Evolutionary conservation across 2,113 vertebrate genomes (phyloP).

Genomic region (Pseudorhombus dupliciocellatus): DNA sequence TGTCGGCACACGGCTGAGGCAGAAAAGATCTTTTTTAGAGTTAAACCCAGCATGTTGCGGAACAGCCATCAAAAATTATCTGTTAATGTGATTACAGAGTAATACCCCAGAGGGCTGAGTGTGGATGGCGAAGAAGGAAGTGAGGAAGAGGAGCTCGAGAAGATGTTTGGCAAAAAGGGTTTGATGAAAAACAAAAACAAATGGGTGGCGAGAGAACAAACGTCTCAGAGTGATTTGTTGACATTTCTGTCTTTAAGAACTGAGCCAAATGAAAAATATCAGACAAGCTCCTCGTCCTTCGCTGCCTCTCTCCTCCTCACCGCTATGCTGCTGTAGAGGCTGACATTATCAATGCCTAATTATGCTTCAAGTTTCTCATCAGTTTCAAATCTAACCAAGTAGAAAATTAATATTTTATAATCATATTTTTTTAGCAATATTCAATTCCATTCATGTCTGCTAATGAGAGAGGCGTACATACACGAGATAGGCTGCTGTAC

Average conservation of each 20-base stretch:
- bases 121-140: slow-evolving; percentile 19
- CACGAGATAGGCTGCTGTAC: slow-evolving; percentile 43
- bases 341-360: slow-evolving; percentile 72
- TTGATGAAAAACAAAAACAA: slow-evolving; percentile 9
- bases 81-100: slow-evolving; percentile 62
- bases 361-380: slow-evolving; percentile 72
- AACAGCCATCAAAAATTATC: slow-evolving; percentile 61
- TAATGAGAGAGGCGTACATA: slow-evolving; percentile 61
- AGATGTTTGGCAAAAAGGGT: slow-evolving; percentile 47
- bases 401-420: slow-evolving; percentile 76
- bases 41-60: slow-evolving; percentile 39
- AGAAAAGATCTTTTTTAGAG: slow-evolving; percentile 36
- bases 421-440: slow-evolving; percentile 61
- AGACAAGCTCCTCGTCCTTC: slow-evolving; percentile 6
- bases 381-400: slow-evolving; percentile 72
- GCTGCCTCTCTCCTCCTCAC: slow-evolving; percentile 1
- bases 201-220: slow-evolving; percentile 14
- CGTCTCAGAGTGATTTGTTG: slow-evolving; percentile 22
- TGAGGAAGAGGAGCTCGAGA: slow-evolving; percentile 11
- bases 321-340: slow-evolving; percentile 32
- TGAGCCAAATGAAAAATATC: slow-evolving; percentile 22
- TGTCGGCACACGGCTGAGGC: slow-evolving; percentile 23
- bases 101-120: slow-evolving; percentile 34
- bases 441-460: slow-evolving; percentile 55
- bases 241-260: slow-evolving; percentile 11